phyloP scores from a whole-genome alignment of 2,113 vertebrate species.

The Periophthalmus modestus region DNA sequence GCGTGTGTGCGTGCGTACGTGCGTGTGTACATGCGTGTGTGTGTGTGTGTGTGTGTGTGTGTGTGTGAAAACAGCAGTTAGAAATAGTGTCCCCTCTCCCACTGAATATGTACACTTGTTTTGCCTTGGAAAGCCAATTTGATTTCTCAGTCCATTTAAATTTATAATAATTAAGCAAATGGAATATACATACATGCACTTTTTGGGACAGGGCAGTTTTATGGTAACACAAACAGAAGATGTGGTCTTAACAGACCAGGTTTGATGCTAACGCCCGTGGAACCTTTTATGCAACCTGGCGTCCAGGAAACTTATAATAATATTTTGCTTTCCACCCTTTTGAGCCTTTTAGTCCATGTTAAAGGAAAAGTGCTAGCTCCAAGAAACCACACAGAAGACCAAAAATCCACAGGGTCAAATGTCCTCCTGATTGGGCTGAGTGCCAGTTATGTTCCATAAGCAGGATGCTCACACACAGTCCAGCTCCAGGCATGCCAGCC shows the following conservation, averaged over 20 bases:
- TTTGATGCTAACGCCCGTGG: constrained; percentile 90
- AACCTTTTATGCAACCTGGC: constrained; percentile 95
- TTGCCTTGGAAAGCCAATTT: constrained; percentile 79
- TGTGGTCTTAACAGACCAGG: constrained; percentile 86
- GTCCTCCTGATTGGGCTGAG: constrained; percentile 75
- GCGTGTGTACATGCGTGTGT: not conserved
- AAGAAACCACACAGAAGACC: constrained; percentile 65
- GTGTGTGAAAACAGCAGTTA: not conserved
- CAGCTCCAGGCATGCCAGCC: constrained; percentile 60
- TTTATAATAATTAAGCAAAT: constrained; percentile 86
- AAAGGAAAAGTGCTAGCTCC: constrained; percentile 71
- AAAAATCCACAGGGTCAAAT: constrained; percentile 75
- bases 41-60: not conserved
- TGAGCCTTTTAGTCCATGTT: constrained; percentile 80
- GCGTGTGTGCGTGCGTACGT: too few relatives aligned
- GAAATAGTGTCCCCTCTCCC: not conserved
- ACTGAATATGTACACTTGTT: constrained; percentile 16
- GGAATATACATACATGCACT: constrained; percentile 76
- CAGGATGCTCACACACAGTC: constrained; percentile 67
- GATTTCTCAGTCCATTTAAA: constrained; percentile 84
- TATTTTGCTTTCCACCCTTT: constrained; percentile 97
- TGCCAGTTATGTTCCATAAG: constrained; percentile 73
- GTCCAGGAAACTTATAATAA: constrained; percentile 93
- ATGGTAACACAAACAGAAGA: constrained; percentile 88
- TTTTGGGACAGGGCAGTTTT: constrained; percentile 81